Base-by-base conservation (phyloP, 2,888 invertebrate genomes). In the Pegoplata infirma region DNA sequence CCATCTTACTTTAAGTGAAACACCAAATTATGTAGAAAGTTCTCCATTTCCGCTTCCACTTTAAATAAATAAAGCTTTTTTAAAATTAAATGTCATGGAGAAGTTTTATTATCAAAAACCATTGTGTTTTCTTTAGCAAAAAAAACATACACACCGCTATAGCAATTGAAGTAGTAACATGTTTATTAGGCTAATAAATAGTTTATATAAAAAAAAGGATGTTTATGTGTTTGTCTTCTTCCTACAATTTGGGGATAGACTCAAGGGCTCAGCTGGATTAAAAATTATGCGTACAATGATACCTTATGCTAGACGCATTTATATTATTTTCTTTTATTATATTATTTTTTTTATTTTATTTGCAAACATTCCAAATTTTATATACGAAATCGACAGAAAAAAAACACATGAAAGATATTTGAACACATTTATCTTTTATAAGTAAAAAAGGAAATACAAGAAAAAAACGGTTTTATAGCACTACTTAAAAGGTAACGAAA, bases 281-380 rank as follows among this genome's bases (percentile, higher is more conserved):
- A 79, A 76, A 79, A 81, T 72, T 81, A 82, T 81, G 82, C 80
- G 82, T 82, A 64, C 82, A 80, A 79, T 81, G 80, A 75, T 73
- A 75, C 77, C 76, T 66, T 46, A 56, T 64, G 69, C 75, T 75
- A 82, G 81, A 82, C 80, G 77, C 79, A 80, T 76, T 76, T 77
- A 80, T 82, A 66, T 78, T 47, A 56, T 66, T 75, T 47, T 25
- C 55, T 72, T 36, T n/a, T 82, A 66, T 78, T 47, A 56, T 66
- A 68, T 47, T 25, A 49, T 72, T 36, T 53, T 25, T 19, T 64
- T 63, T 80, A 58, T 59, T 58, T 28, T 79, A 66, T 66, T 71
- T 47, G 64, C 36, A 46, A 47, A 55, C 25, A 47, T 14, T 25
- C 12, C 32, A 17, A 8, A 16, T 25, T 3, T 25, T 32, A 44